These are phyloP conservation scores for Echiichthys vipera DNA, from an alignment of 2,797 vertebrate species.

Conservation along the genomic window DNA sequence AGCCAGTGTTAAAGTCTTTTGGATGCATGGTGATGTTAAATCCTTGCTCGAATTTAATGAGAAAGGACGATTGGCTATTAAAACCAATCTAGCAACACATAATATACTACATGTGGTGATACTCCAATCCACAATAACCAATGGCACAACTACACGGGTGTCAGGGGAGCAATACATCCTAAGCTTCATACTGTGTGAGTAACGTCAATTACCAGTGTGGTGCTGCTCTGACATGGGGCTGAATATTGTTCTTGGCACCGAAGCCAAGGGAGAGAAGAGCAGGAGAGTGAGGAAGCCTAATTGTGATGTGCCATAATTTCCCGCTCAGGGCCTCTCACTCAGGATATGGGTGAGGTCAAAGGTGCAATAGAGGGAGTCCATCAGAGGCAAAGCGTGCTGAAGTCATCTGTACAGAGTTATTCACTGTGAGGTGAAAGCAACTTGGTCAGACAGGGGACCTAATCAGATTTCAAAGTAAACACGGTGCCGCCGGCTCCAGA, in stretches of 20 bases:
- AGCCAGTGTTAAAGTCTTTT: slow-evolving; percentile 23
- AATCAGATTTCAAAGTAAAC: slow-evolving; percentile 85
- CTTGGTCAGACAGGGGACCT: slow-evolving; percentile 75
- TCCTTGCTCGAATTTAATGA: slow-evolving; percentile 70
- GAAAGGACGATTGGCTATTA: slow-evolving; percentile 68
- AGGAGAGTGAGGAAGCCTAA: slow-evolving; percentile 67
- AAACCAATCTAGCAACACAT: slow-evolving; percentile 72
- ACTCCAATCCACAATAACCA: slow-evolving; percentile 69
- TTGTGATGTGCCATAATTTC: slow-evolving; percentile 77
- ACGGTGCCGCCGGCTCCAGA: slow-evolving; percentile 69
- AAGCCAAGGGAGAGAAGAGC: slow-evolving; percentile 54
- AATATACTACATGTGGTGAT: slow-evolving; percentile 75
- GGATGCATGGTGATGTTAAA: slow-evolving; percentile 59
- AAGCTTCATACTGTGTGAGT: slow-evolving; percentile 53
- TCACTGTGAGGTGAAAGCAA: slow-evolving; percentile 75
- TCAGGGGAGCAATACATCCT: slow-evolving; percentile 72
- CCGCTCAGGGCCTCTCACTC: slow-evolving; percentile 63
- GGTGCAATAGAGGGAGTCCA: slow-evolving; percentile 68
- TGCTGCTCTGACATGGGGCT: slow-evolving; percentile 63
- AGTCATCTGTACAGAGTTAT: slow-evolving; percentile 78
- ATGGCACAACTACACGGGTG: slow-evolving; percentile 65
- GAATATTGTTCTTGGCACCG: slow-evolving; percentile 81
- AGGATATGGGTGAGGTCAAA: slow-evolving; percentile 76
- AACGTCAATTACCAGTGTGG: slow-evolving; percentile 68
- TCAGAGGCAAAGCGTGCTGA: slow-evolving; percentile 68